A percentile compares a stretch with the other conserved stretches of the same genome.
These are phyloP conservation scores for Ecdyonurus torrentis DNA, from an alignment of 2,888 invertebrate genomes.

Conservation along the genomic window DNA sequence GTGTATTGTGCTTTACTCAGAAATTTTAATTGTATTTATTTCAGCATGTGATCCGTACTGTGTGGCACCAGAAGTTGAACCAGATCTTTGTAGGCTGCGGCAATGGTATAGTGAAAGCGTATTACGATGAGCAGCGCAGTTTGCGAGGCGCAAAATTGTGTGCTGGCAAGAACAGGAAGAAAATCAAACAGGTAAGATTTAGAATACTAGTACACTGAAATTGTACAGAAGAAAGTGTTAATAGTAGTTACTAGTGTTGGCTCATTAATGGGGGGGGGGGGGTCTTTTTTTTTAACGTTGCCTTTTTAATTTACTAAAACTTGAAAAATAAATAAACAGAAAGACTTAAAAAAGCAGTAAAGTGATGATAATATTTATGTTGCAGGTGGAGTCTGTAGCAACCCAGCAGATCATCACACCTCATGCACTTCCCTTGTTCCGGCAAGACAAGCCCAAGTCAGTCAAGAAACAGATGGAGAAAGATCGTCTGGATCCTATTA, in stretches of 20 bases:
- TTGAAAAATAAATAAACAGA: too few species aligned
- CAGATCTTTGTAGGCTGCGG: conserved; percentile 89
- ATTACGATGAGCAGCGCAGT: conserved; percentile 76
- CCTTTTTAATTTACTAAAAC: too few species aligned
- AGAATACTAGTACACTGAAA: too few species aligned
- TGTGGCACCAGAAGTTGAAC: conserved; percentile 97
- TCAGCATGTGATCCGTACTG: conserved; percentile 59
- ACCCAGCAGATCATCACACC: conserved; percentile 92
- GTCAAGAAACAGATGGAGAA: conserved; percentile 84
- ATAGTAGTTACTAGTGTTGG: too few species aligned
- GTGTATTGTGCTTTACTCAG: background rate
- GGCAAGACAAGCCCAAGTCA: conserved; percentile 77
- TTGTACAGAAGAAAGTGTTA: too few species aligned
- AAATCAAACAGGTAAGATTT: conserved; percentile 42
- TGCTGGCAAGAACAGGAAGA: conserved; percentile 61
- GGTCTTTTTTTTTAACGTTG: too few species aligned
- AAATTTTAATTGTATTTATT: conserved; percentile 8
- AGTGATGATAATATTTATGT: too few species aligned
- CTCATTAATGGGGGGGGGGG: too few species aligned
- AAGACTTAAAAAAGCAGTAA: too few species aligned
- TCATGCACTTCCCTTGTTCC: conserved; percentile 86
- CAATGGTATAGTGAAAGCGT: conserved; percentile 76
- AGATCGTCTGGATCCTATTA: conserved; percentile 71
- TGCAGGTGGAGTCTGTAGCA: conserved; percentile 63
- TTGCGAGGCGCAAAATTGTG: conserved; percentile 82